These are phyloP conservation scores for Halcyon leucocephala DNA, from an alignment of 2,797 vertebrate genomes.

Conservation along the genomic window DNA sequence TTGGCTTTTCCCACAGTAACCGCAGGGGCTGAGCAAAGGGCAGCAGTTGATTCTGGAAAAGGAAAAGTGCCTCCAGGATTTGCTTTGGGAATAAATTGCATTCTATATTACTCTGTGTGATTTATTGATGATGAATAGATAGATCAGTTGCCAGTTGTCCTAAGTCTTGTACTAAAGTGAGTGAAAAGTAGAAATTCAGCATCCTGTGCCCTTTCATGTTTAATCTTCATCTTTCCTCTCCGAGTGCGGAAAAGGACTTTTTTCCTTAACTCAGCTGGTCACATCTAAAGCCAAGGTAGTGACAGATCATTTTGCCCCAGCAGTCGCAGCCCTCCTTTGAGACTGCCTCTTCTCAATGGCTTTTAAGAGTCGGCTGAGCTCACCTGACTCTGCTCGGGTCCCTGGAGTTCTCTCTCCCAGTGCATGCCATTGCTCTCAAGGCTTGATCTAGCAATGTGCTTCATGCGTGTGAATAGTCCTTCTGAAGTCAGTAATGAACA, in stretches of 20 bases:
- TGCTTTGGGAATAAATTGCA: neutral
- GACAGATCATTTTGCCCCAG: neutral
- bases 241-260: neutral
- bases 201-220: neutral
- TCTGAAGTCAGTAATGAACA: constrained; percentile 3
- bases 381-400: neutral
- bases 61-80: neutral
- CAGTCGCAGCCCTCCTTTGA: neutral
- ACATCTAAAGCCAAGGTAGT: neutral
- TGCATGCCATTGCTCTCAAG: neutral
- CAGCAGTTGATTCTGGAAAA: neutral
- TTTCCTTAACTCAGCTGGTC: neutral
- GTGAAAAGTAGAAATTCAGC: constrained; percentile 18
- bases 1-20: neutral
- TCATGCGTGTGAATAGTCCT: neutral
- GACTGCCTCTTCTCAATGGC: neutral
- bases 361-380: neutral
- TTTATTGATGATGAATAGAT: neutral
- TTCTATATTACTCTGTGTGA: neutral
- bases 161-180: neutral
- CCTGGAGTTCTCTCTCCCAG: neutral
- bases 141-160: neutral
- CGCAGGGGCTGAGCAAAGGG: neutral
- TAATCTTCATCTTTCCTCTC: constrained; percentile 1
- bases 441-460: neutral